These are phyloP conservation scores for Andrena bicolor DNA, from an alignment of 2,888 invertebrate genomes.

Conservation along the genomic window DNA sequence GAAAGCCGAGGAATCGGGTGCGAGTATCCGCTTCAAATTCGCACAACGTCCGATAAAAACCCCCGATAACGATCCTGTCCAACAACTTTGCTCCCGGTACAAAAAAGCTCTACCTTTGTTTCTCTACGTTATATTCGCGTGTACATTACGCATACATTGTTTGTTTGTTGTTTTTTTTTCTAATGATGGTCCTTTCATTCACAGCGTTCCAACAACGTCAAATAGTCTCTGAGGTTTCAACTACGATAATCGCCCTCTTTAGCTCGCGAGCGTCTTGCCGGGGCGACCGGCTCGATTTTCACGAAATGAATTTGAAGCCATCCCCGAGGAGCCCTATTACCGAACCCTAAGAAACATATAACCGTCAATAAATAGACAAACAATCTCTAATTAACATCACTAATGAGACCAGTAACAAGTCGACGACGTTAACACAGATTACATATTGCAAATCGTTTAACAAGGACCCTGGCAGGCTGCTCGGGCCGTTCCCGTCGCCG, in stretches of 20 bases:
- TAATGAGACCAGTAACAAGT: conserved; percentile 32
- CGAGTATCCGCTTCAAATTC: conserved; percentile 56
- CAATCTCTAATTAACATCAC: conserved; percentile 36
- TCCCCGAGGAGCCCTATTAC: background rate
- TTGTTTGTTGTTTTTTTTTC: conserved; percentile 40
- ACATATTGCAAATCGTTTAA: conserved; percentile 20
- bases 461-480: conserved; percentile 2
- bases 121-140: conserved; percentile 21
- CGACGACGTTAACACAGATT: conserved; percentile 11
- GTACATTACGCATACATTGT: conserved; percentile 59
- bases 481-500: conserved; percentile 36
- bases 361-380: conserved; percentile 46
- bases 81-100: conserved; percentile 62
- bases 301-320: background rate
- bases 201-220: conserved; percentile 78
- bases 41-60: conserved; percentile 46
- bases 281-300: conserved; percentile 57
- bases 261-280: conserved; percentile 56
- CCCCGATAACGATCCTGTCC: conserved; percentile 42
- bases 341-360: conserved; percentile 15
- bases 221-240: conserved; percentile 77
- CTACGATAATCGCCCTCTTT: conserved; percentile 65
- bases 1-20: conserved; percentile 39
- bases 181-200: conserved; percentile 80
- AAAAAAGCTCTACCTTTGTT: conserved; percentile 58